Base-by-base conservation (phyloP, 2,888 invertebrate species). In the Cyclophora albipunctata region DNA sequence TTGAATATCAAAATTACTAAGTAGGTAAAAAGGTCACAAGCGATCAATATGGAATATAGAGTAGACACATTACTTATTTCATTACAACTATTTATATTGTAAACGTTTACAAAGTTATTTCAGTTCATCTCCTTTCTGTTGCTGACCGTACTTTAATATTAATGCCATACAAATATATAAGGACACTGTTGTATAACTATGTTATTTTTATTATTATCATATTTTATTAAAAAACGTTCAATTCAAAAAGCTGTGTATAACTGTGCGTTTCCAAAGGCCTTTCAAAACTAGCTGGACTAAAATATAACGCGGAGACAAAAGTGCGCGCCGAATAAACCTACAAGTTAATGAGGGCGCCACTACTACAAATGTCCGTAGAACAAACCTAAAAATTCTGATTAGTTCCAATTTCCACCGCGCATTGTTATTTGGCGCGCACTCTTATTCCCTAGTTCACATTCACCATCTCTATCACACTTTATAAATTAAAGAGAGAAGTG, bases 221-320 rank as follows among this genome's bases (percentile, higher is more conserved):
- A 66, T 61, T 59, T 63, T 64, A 20, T 20, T 37, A 58, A 53
- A 57, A 56, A 66, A 61, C 66, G 58, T 63, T 51, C 58, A 60
- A 59, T 64, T 58, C 60, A 58, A 66, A 69, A 57, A 69, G 62
- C 57, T 65, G 57, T 62, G 60, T 62, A 69, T 68, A 72, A 64
- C 55, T 69, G 70, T 70, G 72, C 69, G 68, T 63, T 42, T 7
- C 42, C 54, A 58, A 64, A 69, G 66, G 66, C 67, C 61, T 51
- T 61, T 58, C 46, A 51, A 50, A 52, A 53, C 72, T 71, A 71
- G 70, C 72, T 54, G 63, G 56, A 66, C 67, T 69, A 67, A 61
- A 54, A 62, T 53, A 58, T 59, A 20, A 20, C 20, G 2, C 20
- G 20, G 20, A 20, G 20, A 20, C 20, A 20, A 20, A 20, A 20